Conservation (phyloP, 2,797 vertebrate genomes). For the Mus minutoides region DNA sequence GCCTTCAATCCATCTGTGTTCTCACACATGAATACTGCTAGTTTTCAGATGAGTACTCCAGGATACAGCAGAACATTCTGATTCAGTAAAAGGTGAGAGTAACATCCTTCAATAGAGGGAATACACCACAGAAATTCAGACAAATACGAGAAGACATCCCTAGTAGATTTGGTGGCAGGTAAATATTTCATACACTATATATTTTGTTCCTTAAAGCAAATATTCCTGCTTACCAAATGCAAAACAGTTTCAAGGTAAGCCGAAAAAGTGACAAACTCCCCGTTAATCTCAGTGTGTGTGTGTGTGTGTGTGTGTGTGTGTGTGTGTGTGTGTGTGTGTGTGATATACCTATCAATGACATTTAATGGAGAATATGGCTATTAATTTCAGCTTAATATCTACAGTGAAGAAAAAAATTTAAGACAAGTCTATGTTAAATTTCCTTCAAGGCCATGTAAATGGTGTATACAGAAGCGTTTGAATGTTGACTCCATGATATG, state of each 20-base stretch:
- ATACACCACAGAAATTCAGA: not conserved
- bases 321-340: not conserved
- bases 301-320: not conserved
- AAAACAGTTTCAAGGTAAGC: not conserved
- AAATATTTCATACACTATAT: not conserved
- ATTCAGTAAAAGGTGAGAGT: not conserved
- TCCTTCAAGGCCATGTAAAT: not conserved
- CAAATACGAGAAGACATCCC: not conserved
- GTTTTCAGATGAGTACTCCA: not conserved
- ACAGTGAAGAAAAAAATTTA: not conserved
- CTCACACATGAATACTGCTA: not conserved
- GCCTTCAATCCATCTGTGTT: not conserved
- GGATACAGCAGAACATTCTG: not conserved
- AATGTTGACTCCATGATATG: not conserved
- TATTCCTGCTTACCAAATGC: not conserved
- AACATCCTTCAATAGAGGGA: not conserved
- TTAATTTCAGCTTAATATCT: not conserved
- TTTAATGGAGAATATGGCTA: not conserved
- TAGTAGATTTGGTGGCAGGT: not conserved
- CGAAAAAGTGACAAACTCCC: not conserved
- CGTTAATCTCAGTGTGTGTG: not conserved
- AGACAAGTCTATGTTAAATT: not conserved
- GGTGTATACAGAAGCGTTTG: not conserved
- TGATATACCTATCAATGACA: not conserved
- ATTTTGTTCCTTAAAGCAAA: not conserved